A percentile compares a stretch with the other conserved stretches of the same genome.
phyloP scores from a whole-genome alignment of 2,888 invertebrate genomes.

The Cephonodes hylas region DNA sequence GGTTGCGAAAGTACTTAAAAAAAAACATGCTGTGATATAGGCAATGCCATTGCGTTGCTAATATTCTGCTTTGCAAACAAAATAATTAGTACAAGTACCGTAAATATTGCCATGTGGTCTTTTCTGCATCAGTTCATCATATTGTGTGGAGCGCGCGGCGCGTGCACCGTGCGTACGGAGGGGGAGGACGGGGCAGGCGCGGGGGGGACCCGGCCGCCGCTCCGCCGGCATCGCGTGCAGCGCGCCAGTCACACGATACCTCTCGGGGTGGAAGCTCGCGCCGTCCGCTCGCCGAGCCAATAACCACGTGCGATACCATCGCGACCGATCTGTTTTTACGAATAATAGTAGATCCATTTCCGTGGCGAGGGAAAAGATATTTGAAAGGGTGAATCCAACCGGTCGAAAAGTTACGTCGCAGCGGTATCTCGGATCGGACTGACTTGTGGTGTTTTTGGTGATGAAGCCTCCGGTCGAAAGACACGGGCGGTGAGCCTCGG shows the following conservation, averaged over 20 bases:
- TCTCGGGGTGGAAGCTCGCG: conserved; percentile 45
- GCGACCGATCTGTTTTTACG: conserved; percentile 9
- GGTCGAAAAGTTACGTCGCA: neutral
- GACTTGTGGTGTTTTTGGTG: neutral
- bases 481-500: conserved; percentile 37
- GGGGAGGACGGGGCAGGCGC: conserved; percentile 2
- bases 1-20: too few species aligned
- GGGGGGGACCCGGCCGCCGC: conserved; percentile 9
- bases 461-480: conserved; percentile 21
- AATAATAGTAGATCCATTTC: neutral
- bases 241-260: conserved; percentile 37
- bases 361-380: neutral
- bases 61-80: too few species aligned
- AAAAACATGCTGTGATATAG: too few species aligned
- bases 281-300: conserved; percentile 11
- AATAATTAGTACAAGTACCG: too few species aligned
- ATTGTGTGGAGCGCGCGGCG: neutral
- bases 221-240: conserved; percentile 10
- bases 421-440: neutral
- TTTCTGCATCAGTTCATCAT: neutral
- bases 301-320: conserved; percentile 51
- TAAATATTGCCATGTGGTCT: neutral
- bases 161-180: conserved; percentile 9
- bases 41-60: too few species aligned
- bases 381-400: neutral